These are phyloP conservation scores for Delia radicum DNA, from an alignment of 1,140 invertebrate genomes.

Conservation along the genomic window DNA sequence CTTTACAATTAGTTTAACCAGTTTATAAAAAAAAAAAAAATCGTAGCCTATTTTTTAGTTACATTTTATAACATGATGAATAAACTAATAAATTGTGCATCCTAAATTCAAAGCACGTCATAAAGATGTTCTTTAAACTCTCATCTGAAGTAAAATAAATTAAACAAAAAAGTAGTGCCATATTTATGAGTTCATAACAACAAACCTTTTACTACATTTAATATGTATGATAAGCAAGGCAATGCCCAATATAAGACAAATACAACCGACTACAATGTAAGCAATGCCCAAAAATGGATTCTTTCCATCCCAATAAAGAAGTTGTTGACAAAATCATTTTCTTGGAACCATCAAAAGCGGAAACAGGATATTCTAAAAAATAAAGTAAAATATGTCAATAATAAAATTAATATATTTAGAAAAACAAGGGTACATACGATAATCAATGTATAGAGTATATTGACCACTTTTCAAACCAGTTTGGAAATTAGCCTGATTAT, in stretches of 20 bases:
- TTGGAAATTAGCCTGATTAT: constrained; percentile 60
- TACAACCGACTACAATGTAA: constrained; percentile 93
- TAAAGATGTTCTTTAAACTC: no score
- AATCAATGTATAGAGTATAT: constrained; percentile 75
- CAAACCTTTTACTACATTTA: constrained; percentile 79
- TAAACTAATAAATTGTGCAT: no score
- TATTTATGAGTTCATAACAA: neutral
- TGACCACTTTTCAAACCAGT: constrained; percentile 73
- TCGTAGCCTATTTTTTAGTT: no score
- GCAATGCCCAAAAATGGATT: constrained; percentile 98
- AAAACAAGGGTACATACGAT: constrained; percentile 75
- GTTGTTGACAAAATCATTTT: constrained; percentile 96
- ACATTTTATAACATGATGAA: no score
- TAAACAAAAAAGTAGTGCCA: neutral
- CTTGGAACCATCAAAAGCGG: constrained; percentile 88
- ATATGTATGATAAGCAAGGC: constrained; percentile 93
- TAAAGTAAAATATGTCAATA: neutral
- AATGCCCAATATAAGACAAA: constrained; percentile 89
- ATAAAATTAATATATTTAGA: no score
- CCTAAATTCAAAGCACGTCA: no score
- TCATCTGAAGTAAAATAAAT: neutral
- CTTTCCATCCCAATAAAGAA: constrained; percentile 92
- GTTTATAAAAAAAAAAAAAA: no score
- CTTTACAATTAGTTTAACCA: no score
- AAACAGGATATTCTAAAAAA: constrained; percentile 82